These are phyloP conservation scores for Fregata magnificens DNA, from an alignment of 2,113 vertebrate species.

Conservation along the genomic window DNA sequence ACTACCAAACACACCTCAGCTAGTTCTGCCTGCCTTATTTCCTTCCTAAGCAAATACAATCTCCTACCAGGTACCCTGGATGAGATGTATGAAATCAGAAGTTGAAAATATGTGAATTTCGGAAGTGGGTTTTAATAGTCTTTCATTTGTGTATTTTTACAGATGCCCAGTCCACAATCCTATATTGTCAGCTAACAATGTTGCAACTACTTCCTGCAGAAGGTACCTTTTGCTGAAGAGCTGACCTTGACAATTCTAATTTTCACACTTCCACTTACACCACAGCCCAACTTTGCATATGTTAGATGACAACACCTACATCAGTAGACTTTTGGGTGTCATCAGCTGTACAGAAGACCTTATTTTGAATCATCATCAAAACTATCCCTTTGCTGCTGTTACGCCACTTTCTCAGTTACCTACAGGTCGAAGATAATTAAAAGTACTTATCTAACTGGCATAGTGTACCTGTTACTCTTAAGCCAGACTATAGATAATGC, in stretches of 20 bases:
- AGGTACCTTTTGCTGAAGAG: not conserved
- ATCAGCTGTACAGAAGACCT: not conserved
- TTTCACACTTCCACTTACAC: not conserved
- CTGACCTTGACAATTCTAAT: not conserved
- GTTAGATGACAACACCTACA: not conserved
- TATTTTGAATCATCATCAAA: not conserved
- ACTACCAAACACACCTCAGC: not conserved
- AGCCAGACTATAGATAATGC: not conserved
- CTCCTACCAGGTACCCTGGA: not conserved
- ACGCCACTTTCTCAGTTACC: not conserved
- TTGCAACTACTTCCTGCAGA: not conserved
- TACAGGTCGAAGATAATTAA: not conserved
- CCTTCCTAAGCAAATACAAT: not conserved
- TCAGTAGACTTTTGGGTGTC: not conserved
- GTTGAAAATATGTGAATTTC: not conserved
- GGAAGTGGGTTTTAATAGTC: not conserved
- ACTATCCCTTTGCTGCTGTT: not conserved
- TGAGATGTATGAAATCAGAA: not conserved
- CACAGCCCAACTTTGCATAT: not conserved
- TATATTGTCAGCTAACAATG: not conserved
- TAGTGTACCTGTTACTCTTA: not conserved
- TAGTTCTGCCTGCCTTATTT: not conserved
- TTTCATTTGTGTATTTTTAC: not conserved
- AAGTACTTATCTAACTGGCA: not conserved
- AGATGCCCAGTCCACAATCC: not conserved